Percentiles rank a stretch among this genome's conserved stretches.
Evolutionary conservation across 2,797 vertebrate species (phyloP).

Genomic region (Podargus strigoides): DNA sequence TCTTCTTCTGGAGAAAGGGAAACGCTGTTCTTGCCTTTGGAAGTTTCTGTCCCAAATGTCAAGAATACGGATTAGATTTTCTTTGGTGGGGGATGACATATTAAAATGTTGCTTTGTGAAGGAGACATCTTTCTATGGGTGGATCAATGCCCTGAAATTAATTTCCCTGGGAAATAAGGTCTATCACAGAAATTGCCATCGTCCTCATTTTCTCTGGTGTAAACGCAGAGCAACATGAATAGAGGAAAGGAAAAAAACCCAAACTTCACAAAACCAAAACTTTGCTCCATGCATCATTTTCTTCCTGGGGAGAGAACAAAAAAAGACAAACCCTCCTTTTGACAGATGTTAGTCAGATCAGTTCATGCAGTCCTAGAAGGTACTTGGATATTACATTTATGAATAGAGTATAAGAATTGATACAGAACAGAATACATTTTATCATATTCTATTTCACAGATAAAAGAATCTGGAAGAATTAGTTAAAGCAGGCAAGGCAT

Average conservation of each 20-base stretch:
- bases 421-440: background rate
- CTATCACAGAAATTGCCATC: background rate
- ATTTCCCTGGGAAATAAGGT: slow-evolving; percentile 7
- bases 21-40: background rate
- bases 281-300: background rate
- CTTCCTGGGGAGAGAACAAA: background rate
- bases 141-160: background rate
- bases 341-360: background rate
- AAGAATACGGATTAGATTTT: slow-evolving; percentile 1
- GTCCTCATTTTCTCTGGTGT: background rate
- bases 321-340: background rate
- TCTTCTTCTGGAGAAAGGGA: slow-evolving; percentile 3
- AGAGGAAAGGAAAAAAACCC: background rate
- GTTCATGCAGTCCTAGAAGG: background rate
- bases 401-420: background rate
- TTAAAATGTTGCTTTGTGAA: background rate
- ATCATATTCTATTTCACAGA: background rate
- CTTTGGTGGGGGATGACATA: background rate
- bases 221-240: background rate
- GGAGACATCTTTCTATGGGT: background rate
- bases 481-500: background rate
- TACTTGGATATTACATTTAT: background rate
- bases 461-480: slow-evolving; percentile 11
- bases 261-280: background rate
- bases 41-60: slow-evolving; percentile 24